Percentiles rank a stretch among this genome's conserved stretches.
These are phyloP conservation scores for Acromyrmex heyeri DNA, from an alignment of 1,140 invertebrate genomes.

Conservation along the genomic window DNA sequence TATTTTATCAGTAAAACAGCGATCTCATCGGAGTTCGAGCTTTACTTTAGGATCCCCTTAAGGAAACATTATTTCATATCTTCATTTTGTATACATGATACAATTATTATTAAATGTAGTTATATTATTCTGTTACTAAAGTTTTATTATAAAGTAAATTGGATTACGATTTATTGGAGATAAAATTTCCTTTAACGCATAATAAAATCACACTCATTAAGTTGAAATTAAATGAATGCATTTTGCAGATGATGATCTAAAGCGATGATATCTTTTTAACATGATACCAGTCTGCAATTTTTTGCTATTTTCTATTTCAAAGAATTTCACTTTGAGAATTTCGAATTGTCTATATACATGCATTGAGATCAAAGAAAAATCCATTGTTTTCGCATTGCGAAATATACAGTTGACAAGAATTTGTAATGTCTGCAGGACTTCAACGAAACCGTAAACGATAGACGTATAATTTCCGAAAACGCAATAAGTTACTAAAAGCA, in stretches of 20 bases:
- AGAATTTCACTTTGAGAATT: slow-evolving; percentile 36
- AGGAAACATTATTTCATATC: neutral
- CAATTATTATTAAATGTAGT: neutral
- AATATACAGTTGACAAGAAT: slow-evolving; percentile 37
- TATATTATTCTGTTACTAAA: neutral
- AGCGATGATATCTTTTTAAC: slow-evolving; percentile 22
- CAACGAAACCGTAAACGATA: neutral
- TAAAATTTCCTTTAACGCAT: slow-evolving; percentile 68
- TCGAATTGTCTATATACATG: slow-evolving; percentile 52
- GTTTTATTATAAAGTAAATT: neutral
- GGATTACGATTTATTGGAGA: neutral
- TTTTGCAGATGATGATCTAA: slow-evolving; percentile 33
- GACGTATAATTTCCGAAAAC: slow-evolving; percentile 27
- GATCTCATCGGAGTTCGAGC: too few species aligned
- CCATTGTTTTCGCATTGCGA: slow-evolving; percentile 63
- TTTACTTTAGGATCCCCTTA: neutral
- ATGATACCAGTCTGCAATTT: slow-evolving; percentile 10
- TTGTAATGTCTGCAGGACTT: slow-evolving; percentile 33
- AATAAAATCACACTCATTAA: slow-evolving; percentile 54
- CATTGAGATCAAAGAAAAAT: slow-evolving; percentile 63
- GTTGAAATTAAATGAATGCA: slow-evolving; percentile 35
- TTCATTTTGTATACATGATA: neutral
- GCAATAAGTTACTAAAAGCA: slow-evolving; percentile 18
- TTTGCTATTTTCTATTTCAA: neutral
- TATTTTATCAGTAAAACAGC: too few species aligned